Percentiles rank a stretch among this genome's conserved stretches.
Conservation (phyloP, 2,888 invertebrate species). For the Hypomecis punctinalis region DNA sequence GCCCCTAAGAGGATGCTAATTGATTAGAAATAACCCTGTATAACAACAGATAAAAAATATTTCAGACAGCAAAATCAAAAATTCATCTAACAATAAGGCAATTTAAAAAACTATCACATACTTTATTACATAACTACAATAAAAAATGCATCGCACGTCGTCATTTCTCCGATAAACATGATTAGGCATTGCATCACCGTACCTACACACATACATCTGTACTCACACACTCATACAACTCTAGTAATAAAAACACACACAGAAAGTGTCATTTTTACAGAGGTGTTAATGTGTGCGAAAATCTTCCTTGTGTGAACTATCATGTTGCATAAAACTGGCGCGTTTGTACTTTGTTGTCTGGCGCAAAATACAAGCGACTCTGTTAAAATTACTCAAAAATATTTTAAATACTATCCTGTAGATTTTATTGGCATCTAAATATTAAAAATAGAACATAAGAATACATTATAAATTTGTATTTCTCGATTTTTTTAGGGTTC, state of each 20-base stretch:
- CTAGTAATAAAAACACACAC: constrained; percentile 26
- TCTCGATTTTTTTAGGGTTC: no score
- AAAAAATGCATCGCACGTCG: constrained; percentile 71
- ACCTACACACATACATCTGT: constrained; percentile 40
- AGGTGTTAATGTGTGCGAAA: constrained; percentile 38
- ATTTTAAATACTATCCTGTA: no score
- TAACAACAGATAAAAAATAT: no score
- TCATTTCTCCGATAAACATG: constrained; percentile 75
- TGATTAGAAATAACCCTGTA: no score
- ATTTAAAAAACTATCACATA: constrained; percentile 39
- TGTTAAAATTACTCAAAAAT: no score
- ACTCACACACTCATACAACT: constrained; percentile 34
- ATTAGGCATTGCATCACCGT: constrained; percentile 76
- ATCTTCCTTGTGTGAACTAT: constrained; percentile 32
- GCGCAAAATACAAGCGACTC: constrained; percentile 5
- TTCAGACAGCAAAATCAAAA: background rate
- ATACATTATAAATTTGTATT: no score
- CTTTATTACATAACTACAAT: constrained; percentile 47
- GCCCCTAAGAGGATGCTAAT: no score
- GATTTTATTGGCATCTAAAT: no score
- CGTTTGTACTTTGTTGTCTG: constrained; percentile 12
- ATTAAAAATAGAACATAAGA: no score
- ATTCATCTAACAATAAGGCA: constrained; percentile 1
- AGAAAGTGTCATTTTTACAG: constrained; percentile 34
- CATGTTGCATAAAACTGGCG: constrained; percentile 34